These are phyloP conservation scores for Caloenas nicobarica DNA, from an alignment of 2,113 vertebrate species.

Conservation along the genomic window DNA sequence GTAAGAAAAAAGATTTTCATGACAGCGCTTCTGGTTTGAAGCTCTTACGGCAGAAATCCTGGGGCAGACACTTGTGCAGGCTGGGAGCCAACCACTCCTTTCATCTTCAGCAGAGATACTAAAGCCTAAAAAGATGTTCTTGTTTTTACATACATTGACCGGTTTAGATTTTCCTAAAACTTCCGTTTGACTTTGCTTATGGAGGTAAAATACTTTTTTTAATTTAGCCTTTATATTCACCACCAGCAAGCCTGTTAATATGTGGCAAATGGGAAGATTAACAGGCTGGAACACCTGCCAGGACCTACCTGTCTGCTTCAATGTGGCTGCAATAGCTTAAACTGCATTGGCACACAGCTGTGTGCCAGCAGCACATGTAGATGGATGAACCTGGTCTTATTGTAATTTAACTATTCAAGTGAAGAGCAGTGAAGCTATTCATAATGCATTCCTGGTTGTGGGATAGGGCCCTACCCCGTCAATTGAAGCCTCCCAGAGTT, in stretches of 20 bases:
- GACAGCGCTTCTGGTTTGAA: not conserved
- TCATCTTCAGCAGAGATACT: not conserved
- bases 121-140: not conserved
- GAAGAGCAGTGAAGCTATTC: not conserved
- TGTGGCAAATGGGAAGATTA: not conserved
- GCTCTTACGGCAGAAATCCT: not conserved
- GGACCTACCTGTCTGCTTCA: not conserved
- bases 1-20: slow-evolving; percentile 14
- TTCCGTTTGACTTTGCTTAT: slow-evolving; percentile 1
- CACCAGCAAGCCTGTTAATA: not conserved
- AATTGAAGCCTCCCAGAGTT: not conserved
- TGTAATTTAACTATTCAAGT: not conserved
- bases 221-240: not conserved
- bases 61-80: not conserved
- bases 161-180: not conserved
- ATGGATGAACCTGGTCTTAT: not conserved
- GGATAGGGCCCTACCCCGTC: not conserved
- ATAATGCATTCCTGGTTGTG: not conserved
- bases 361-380: not conserved
- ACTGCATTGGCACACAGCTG: not conserved
- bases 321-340: not conserved
- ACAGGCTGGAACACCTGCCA: not conserved
- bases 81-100: not conserved
- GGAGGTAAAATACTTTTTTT: not conserved
- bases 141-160: not conserved